Percentiles rank a stretch among this genome's conserved stretches.
Evolutionary conservation across 2,888 invertebrate species (phyloP).

Genomic region (Minunthozetes semirufus): DNA sequence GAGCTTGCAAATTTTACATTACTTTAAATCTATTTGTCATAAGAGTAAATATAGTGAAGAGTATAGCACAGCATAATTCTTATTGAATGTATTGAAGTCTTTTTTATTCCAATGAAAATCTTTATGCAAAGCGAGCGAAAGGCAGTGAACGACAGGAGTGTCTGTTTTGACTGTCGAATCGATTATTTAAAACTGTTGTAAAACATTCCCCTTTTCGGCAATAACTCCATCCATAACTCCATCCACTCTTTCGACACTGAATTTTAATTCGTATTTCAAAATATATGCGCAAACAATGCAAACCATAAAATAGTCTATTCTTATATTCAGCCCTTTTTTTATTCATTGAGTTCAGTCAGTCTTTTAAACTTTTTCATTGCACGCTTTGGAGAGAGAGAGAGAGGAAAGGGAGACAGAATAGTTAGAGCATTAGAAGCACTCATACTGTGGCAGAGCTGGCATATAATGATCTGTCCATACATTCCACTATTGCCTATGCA

Average conservation of each 20-base stretch:
- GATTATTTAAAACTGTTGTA: constrained; percentile 15
- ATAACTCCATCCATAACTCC: background rate
- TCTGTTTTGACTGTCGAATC: constrained; percentile 1
- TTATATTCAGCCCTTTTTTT: background rate
- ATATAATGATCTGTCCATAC: background rate
- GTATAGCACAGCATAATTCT: background rate
- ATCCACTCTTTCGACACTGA: constrained; percentile 18
- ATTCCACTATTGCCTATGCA: background rate
- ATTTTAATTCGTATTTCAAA: constrained; percentile 7
- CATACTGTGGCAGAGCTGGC: background rate
- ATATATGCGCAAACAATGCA: background rate
- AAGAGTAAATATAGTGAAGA: background rate
- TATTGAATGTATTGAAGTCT: background rate
- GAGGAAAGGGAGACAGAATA: too few relatives aligned
- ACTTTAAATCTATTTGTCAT: too few relatives aligned
- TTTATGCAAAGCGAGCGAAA: background rate
- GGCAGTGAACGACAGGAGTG: background rate
- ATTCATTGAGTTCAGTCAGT: background rate
- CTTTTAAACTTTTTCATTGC: background rate
- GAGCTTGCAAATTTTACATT: too few relatives aligned
- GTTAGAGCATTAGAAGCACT: background rate
- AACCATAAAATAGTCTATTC: background rate
- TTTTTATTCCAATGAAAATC: background rate
- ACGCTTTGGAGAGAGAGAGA: too few relatives aligned
- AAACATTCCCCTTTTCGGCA: constrained; percentile 22